phyloP scores from a whole-genome alignment of 2,888 invertebrate species.

The Portevinia maculata region DNA sequence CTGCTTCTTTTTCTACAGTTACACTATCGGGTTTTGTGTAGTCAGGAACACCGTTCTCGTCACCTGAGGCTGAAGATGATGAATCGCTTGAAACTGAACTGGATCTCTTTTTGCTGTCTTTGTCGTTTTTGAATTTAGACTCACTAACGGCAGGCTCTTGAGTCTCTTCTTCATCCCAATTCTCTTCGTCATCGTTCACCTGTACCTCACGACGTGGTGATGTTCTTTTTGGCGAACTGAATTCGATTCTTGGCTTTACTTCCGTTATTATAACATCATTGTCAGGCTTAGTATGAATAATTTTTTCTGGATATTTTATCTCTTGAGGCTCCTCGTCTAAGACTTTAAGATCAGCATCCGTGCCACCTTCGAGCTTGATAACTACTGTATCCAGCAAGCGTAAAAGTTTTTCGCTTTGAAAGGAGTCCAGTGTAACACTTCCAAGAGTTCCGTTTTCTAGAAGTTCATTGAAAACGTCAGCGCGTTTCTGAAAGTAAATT shows the following conservation, averaged over 20 bases:
- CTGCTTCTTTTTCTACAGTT: constrained; percentile 76
- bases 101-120: constrained; percentile 75
- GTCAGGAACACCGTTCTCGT: constrained; percentile 80
- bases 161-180: constrained; percentile 79
- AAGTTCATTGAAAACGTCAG: constrained; percentile 94
- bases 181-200: constrained; percentile 78
- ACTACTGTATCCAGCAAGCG: constrained; percentile 97
- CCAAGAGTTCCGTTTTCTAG: constrained; percentile 89
- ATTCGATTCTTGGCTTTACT: constrained; percentile 75
- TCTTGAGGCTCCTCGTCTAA: constrained; percentile 88
- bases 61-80: constrained; percentile 77
- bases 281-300: constrained; percentile 75
- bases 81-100: constrained; percentile 77
- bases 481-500: constrained; percentile 87
- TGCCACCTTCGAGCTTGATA: constrained; percentile 96
- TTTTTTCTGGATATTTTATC: constrained; percentile 76
- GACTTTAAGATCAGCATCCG: constrained; percentile 92
- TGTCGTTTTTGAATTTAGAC: constrained; percentile 74
- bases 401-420: constrained; percentile 91
- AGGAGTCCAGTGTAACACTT: constrained; percentile 92
- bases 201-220: constrained; percentile 76
- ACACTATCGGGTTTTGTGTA: constrained; percentile 77
- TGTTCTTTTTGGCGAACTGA: constrained; percentile 76
- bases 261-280: constrained; percentile 79
- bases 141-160: constrained; percentile 78